Base-by-base conservation (phyloP, 2,888 invertebrate species). In the Pristionchus mayeri region DNA sequence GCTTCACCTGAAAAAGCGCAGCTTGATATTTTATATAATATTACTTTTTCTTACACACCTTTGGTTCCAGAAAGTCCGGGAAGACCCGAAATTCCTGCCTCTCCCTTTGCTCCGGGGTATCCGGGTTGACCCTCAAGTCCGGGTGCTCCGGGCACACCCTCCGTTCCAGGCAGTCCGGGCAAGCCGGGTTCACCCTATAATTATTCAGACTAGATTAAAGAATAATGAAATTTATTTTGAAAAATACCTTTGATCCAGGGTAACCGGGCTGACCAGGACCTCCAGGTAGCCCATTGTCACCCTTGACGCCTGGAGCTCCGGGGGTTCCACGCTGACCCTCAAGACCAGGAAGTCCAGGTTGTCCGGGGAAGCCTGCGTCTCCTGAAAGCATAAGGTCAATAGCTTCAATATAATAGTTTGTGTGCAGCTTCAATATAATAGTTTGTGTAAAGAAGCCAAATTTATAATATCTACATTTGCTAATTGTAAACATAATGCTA, bases 41-140 rank as follows among this genome's bases (percentile, higher is more conserved):
- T 13, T 30, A 63, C 18, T 18, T n/a, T 54, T n/a, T n/a, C n/a
- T n/a, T n/a, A n/a, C 44, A 9, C 44, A 37, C 97, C 97, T 84
- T 91, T 91, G 63, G 86, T 75, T 48, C 92, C 92, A 30, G 89
- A 88, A 54, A 94, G 93, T 54, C 95, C 95, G 34, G 93, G 90
- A 1, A 86, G 76, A 83, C 93, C 93, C 86, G 91, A 89, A 16
- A 89, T 85, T 60, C 93, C 93, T 75, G 90, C 85, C 71, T 89
- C 88, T 85, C 87, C 87, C 83, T 87, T 88, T 30, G 83, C 67
- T 85, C 90, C 89, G 80, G 89, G 89, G 16, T 88, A 60, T 75
- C 90, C 90, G 57, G 90, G 90, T 18, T 88, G 86, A 84, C 90
- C 90, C 13, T 87, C 88, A 40, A 87, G 84, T 67, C 93, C 93